These are phyloP conservation scores for Etheostoma spectabile DNA, from an alignment of 2,113 vertebrate species.

Conservation along the genomic window DNA sequence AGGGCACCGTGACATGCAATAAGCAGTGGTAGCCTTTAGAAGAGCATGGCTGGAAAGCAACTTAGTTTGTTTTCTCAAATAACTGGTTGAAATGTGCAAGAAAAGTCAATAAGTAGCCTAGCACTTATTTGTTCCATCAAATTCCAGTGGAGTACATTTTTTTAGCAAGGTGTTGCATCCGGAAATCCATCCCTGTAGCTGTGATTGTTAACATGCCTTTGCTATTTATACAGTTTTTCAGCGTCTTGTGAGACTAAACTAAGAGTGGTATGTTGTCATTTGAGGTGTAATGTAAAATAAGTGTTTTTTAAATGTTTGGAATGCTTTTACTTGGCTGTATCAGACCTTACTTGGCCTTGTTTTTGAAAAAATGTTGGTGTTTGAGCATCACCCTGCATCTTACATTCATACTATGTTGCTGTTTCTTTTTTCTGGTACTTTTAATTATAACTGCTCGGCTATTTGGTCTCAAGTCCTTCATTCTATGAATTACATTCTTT, in stretches of 20 bases:
- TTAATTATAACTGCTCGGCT: neutral
- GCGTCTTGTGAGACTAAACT: neutral
- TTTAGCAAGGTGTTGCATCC: neutral
- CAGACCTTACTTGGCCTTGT: neutral
- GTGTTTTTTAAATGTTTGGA: neutral
- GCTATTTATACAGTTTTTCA: neutral
- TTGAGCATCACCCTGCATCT: conserved; percentile 6
- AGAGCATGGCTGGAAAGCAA: neutral
- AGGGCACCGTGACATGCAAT: too few species aligned
- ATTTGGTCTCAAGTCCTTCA: neutral
- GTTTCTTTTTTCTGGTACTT: neutral
- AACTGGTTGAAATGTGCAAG: neutral
- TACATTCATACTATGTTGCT: neutral
- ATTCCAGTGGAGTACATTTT: neutral
- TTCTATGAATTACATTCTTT: neutral
- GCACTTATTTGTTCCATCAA: neutral
- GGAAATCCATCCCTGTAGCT: neutral
- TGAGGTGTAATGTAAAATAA: neutral
- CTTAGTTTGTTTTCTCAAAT: neutral
- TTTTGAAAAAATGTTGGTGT: neutral
- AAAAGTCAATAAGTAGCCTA: neutral
- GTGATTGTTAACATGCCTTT: neutral
- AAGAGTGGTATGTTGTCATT: neutral
- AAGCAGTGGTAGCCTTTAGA: too few species aligned
- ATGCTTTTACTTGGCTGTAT: neutral